A percentile compares a stretch with the other conserved stretches of the same genome.
These are phyloP conservation scores for Cheilosia vernalis DNA, from an alignment of 2,888 invertebrate species.

Conservation along the genomic window DNA sequence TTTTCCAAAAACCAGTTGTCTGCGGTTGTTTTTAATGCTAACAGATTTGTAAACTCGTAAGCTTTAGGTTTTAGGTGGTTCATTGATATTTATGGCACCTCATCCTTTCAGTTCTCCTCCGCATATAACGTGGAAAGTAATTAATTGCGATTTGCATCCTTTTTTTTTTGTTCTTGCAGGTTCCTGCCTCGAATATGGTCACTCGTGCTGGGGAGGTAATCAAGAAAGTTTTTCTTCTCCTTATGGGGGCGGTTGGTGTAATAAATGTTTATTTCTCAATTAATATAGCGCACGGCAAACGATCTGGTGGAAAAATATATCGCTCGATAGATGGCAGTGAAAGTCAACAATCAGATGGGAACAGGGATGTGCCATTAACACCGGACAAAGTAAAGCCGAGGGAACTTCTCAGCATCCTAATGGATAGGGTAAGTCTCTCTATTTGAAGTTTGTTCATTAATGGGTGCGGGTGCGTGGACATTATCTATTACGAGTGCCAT, in stretches of 20 bases:
- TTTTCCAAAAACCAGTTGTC: not conserved
- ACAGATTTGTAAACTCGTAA: slow-evolving; percentile 40
- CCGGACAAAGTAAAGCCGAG: slow-evolving; percentile 62
- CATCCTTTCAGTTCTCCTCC: not conserved
- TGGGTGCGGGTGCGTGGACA: not conserved
- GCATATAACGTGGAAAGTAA: slow-evolving; percentile 40
- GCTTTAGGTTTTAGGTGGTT: slow-evolving; percentile 29
- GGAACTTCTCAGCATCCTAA: slow-evolving; percentile 60
- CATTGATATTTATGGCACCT: slow-evolving; percentile 61
- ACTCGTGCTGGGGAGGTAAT: slow-evolving; percentile 83
- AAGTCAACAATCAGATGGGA: slow-evolving; percentile 57
- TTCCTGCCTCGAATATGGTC: slow-evolving; percentile 82
- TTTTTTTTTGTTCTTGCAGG: slow-evolving; percentile 76
- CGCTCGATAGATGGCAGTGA: slow-evolving; percentile 70
- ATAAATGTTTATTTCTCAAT: slow-evolving; percentile 64
- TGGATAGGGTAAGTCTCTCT: slow-evolving; percentile 58
- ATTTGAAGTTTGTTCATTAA: slow-evolving; percentile 17
- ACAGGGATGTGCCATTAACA: slow-evolving; percentile 42
- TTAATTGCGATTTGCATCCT: slow-evolving; percentile 71
- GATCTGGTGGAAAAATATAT: slow-evolving; percentile 69
- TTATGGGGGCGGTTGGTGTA: slow-evolving; percentile 17
- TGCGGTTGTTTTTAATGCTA: slow-evolving; percentile 16
- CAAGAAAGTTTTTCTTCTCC: slow-evolving; percentile 40
- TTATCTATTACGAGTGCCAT: not conserved
- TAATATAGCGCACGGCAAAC: slow-evolving; percentile 68